A percentile compares a stretch with the other conserved stretches of the same genome.
phyloP scores from a whole-genome alignment of 2,113 vertebrate genomes.

The Mustela nigripes region DNA sequence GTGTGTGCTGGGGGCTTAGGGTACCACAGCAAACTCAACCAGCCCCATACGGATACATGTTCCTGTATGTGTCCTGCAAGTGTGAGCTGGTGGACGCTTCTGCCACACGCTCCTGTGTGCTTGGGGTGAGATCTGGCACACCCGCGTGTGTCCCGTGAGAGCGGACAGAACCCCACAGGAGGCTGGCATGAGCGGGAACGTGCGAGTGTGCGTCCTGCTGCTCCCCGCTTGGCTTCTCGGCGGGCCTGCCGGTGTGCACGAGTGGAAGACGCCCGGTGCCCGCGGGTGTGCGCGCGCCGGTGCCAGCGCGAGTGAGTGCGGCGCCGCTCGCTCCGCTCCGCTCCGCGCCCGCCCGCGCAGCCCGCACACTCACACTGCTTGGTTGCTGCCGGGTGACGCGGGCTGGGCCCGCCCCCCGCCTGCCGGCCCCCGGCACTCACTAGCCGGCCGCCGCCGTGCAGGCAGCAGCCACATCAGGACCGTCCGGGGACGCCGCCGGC shows the following conservation, averaged over 20 bases:
- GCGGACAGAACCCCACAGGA: not conserved
- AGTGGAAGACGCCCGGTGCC: constrained; percentile 60
- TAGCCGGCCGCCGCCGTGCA: constrained; percentile 57
- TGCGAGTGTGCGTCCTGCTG: not conserved
- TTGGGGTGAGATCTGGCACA: not conserved
- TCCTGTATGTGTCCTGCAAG: not conserved
- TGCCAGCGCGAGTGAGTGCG: constrained; percentile 66
- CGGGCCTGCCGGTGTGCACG: not conserved
- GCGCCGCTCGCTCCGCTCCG: constrained; percentile 61
- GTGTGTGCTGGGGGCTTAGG: not conserved
- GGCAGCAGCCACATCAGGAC: constrained; percentile 38
- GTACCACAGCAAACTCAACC: not conserved
- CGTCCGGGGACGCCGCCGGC: constrained; percentile 49
- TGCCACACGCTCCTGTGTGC: not conserved
- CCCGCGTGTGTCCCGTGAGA: not conserved
- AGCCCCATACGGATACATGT: not conserved
- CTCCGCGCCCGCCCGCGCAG: constrained; percentile 13
- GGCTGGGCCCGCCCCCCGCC: constrained; percentile 80
- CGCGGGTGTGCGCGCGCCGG: constrained; percentile 67
- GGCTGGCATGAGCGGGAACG: not conserved
- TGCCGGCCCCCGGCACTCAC: constrained; percentile 75
- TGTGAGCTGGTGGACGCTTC: not conserved
- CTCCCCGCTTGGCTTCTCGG: not conserved
- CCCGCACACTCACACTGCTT: constrained; percentile 69
- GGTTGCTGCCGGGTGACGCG: constrained; percentile 69